These are phyloP conservation scores for Pissodes strobi DNA, from an alignment of 1,140 invertebrate species.

Conservation along the genomic window DNA sequence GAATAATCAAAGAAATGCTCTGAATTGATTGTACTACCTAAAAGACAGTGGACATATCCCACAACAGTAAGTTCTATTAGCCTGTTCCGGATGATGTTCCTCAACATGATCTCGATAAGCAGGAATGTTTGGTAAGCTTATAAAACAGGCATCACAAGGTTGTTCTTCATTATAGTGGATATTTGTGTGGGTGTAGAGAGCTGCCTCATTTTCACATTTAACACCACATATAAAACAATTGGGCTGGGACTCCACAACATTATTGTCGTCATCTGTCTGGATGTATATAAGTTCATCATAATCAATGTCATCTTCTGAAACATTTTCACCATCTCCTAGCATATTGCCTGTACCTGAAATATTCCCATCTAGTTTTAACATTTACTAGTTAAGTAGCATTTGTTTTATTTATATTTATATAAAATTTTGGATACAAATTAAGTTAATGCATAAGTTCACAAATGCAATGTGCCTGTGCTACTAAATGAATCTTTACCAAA, in stretches of 20 bases:
- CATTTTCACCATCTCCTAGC: neutral
- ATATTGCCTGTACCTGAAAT: neutral
- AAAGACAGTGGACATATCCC: constrained; percentile 18
- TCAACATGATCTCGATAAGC: constrained; percentile 22
- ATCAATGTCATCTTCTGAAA: constrained; percentile 10
- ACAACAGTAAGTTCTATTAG: constrained; percentile 11
- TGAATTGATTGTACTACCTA: too few species aligned
- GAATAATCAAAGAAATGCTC: too few species aligned
- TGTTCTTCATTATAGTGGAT: constrained; percentile 26
- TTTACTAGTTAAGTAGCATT: neutral
- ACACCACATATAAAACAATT: constrained; percentile 22
- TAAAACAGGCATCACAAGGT: constrained; percentile 13
- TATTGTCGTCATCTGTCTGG: constrained; percentile 10
- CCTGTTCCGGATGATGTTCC: constrained; percentile 12
- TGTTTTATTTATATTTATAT: too few species aligned
- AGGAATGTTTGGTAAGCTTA: constrained; percentile 15
- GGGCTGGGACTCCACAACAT: neutral
- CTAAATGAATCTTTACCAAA: too few species aligned
- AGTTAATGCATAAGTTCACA: too few species aligned
- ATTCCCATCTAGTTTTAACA: neutral
- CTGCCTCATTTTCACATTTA: constrained; percentile 19
- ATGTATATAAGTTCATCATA: constrained; percentile 22
- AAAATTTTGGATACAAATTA: too few species aligned
- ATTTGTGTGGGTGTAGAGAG: constrained; percentile 20
- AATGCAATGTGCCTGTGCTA: too few species aligned